Base-by-base conservation (phyloP, 2,797 vertebrate genomes). In the Otolemur crassicaudatus region DNA sequence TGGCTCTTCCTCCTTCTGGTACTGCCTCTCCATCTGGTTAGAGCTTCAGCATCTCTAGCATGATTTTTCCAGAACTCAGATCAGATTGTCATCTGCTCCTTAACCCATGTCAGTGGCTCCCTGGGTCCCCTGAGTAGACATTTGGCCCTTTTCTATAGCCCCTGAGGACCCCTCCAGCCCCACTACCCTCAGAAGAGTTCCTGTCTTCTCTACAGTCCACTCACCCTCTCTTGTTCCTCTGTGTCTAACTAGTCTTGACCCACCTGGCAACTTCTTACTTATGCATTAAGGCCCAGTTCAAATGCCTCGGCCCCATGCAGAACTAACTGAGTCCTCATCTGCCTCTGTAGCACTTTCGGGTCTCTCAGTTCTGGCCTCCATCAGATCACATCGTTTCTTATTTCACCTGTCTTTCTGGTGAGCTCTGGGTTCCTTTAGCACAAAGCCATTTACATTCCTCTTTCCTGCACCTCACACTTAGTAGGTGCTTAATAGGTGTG, bases 381-480 rank as follows among this genome's bases (percentile, higher is more conserved):
- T 70, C 37, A 13, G 27, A 29, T 73, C 2, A 0, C 25, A 34
- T 60, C 82, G 27, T 69, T 94, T 84, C 43, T 65, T 40, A 43
- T 34, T 29, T 77, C 77, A 49, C 56, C 22, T 72, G 73, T 34
- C 77, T 89, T 87, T 37, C 76, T 27, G 1, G 4, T 69, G 40
- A 70, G 61, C 60, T 84, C 79, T 77, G 34, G 49, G 23, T 60
- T 94, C 60, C 67, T 92, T 92, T 75, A 89, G 86, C 53, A 72
- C 31, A 70, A 19, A 73, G 16, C 12, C 27, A 14, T 8, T 6
- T n/a, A 17, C 34, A 19, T 61, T 29, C 27, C 20, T 79, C 56
- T 27, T 77, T 34, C 23, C 58, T 0, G 0, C 20, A 82, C 22
- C 82, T 65, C 53, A 60, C 37, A 49, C 56, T 7, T 29, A 67